Evolutionary conservation across 2,888 invertebrate species (phyloP).

Genomic region (Ectemnius cavifrons): DNA sequence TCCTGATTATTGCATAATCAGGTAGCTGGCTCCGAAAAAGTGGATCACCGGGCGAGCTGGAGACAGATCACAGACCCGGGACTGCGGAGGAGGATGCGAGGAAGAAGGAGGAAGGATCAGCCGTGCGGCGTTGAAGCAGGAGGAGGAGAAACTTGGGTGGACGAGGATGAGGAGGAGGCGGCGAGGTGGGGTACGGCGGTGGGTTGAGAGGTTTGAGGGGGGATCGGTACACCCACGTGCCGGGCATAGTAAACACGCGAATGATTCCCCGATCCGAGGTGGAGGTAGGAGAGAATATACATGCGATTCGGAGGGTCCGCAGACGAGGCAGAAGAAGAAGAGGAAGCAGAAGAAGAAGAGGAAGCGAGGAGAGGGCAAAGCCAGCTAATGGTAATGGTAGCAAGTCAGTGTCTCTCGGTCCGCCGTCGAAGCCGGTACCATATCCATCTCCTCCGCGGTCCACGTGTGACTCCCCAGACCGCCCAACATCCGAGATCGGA

Average conservation of each 20-base stretch:
- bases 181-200: not conserved
- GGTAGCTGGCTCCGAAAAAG: no score
- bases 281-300: constrained; percentile 49
- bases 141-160: not conserved
- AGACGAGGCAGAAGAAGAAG: constrained; percentile 44
- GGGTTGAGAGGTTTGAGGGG: not conserved
- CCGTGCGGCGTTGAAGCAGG: not conserved
- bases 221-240: constrained; percentile 67
- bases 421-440: constrained; percentile 70
- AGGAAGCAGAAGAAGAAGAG: constrained; percentile 58
- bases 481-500: not conserved
- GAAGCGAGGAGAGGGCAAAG: constrained; percentile 66
- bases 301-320: constrained; percentile 33
- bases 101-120: constrained; percentile 16
- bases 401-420: constrained; percentile 75
- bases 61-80: no score
- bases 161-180: not conserved
- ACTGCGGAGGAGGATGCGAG: not conserved
- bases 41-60: no score
- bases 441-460: constrained; percentile 47
- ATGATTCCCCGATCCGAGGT: constrained; percentile 52
- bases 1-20: no score
- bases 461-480: constrained; percentile 42
- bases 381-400: constrained; percentile 75
- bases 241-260: constrained; percentile 58